Evolutionary conservation across 2,113 vertebrate species (phyloP).

Genomic region (Chionis minor): DNA sequence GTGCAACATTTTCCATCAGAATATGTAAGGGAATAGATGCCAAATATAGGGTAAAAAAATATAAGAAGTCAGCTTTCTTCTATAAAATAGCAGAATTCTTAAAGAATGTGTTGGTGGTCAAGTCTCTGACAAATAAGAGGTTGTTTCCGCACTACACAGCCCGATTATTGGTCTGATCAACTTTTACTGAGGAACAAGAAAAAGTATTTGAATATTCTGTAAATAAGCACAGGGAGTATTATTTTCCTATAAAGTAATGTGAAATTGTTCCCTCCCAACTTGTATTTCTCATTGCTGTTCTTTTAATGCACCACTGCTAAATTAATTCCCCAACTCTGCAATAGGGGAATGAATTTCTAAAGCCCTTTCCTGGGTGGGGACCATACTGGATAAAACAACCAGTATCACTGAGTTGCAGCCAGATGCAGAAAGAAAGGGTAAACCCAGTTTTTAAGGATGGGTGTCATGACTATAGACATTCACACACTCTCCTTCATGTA

Average conservation of each 20-base stretch:
- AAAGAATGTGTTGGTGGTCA: slow-evolving; percentile 46
- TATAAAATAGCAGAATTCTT: slow-evolving; percentile 27
- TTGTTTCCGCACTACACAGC: not conserved
- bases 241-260: not conserved
- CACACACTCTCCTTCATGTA: not conserved
- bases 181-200: not conserved
- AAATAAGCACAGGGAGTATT: not conserved
- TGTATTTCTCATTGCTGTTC: not conserved
- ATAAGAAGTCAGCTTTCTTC: not conserved
- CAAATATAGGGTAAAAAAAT: slow-evolving; percentile 28
- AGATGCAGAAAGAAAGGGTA: not conserved
- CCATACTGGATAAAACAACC: not conserved
- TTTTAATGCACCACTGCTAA: not conserved
- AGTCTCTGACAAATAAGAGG: not conserved
- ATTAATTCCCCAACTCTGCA: not conserved
- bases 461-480: not conserved
- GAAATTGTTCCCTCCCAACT: not conserved
- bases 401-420: not conserved
- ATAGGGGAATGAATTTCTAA: not conserved
- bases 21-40: not conserved
- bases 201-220: not conserved
- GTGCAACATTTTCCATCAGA: slow-evolving; percentile 43
- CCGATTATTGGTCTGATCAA: not conserved
- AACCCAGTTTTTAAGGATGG: not conserved
- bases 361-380: not conserved